Evolutionary conservation across 1,140 invertebrate species (phyloP), one percentile per base, ranked within the genome.

Genomic region (Halesus radiatus): DNA sequence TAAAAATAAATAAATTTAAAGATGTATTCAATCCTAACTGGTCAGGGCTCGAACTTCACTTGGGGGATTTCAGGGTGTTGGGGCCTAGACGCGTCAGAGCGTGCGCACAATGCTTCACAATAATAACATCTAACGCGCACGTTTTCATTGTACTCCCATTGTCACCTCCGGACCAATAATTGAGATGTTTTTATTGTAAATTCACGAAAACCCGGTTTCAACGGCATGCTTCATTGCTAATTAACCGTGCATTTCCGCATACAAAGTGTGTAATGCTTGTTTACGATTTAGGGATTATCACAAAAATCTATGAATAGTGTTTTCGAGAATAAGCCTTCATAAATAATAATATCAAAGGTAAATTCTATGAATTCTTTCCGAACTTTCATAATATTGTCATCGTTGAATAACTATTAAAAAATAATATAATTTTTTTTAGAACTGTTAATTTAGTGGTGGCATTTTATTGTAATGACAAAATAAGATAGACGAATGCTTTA

Each of bases 141-240:
- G 62, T 72, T 72, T 72, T 18, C 45, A 72, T 72, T 72, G 68
- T 72, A 13, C 16, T 20, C 37, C 68, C 23, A 32, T 72, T 72
- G 68, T 72, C 62, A 32, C 32, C 62, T n/a, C 20, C 62, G 26
- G 37, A 10, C 1, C 16, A 32, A 66, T 66, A 29, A 66, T 66
- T 66, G 62, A 26, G 13, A 66, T 66, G 62, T 32, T 66, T 66
- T 66, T 66, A 66, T 66, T 66, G 62, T 66, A 29, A 26, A 22
- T 32, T 66, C 22, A 29, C 62, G 7, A 29, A 16, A 66, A 66
- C 26, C 22, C 6, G 62, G 62, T 29, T 66, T 5, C 23, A 66
- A 29, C 62, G 10, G 62, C 22, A 16, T 13, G 23, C 23, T 29
- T 29, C 15, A 13, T 10, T 29, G 22, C 29, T 26, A 32, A 66